Conservation (phyloP, 2,888 invertebrate species). For the Lucinisca nassula region DNA sequence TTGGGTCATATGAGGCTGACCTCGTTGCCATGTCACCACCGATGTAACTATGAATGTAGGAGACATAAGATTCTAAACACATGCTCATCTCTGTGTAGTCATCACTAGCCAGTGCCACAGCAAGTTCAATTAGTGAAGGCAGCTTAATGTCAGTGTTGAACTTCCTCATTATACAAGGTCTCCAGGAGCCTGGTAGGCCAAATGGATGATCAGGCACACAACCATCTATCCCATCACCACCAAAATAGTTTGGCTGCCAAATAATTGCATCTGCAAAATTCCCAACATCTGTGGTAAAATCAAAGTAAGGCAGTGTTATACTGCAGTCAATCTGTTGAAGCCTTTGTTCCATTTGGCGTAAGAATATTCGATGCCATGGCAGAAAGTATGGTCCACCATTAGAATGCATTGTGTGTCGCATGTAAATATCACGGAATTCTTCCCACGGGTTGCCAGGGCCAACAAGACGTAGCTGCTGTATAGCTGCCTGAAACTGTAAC, state of each 20-base stretch:
- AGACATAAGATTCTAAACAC: conserved; percentile 80
- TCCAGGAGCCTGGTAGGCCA: conserved; percentile 82
- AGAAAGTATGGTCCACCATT: conserved; percentile 83
- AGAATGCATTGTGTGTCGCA: conserved; percentile 84
- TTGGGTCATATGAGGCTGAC: conserved; percentile 82
- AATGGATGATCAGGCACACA: conserved; percentile 86
- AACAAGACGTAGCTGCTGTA: conserved; percentile 78
- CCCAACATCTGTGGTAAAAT: conserved; percentile 86
- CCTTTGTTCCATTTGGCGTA: conserved; percentile 83
- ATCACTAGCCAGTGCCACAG: conserved; percentile 80
- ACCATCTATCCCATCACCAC: conserved; percentile 81
- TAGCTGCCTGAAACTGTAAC: conserved; percentile 83
- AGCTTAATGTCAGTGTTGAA: conserved; percentile 83
- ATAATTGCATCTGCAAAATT: conserved; percentile 82
- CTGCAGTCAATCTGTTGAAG: conserved; percentile 85
- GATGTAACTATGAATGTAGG: conserved; percentile 82
- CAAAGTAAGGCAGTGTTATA: conserved; percentile 86
- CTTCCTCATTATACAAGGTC: conserved; percentile 83
- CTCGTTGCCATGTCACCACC: conserved; percentile 85
- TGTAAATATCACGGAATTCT: conserved; percentile 83
- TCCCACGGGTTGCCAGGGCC: conserved; percentile 82
- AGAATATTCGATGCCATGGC: conserved; percentile 86
- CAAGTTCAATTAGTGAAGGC: conserved; percentile 81
- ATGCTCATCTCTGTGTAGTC: conserved; percentile 83
- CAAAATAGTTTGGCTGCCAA: conserved; percentile 86